Conservation (phyloP, 2,797 vertebrate genomes). For the Lateolabrax maculatus region DNA sequence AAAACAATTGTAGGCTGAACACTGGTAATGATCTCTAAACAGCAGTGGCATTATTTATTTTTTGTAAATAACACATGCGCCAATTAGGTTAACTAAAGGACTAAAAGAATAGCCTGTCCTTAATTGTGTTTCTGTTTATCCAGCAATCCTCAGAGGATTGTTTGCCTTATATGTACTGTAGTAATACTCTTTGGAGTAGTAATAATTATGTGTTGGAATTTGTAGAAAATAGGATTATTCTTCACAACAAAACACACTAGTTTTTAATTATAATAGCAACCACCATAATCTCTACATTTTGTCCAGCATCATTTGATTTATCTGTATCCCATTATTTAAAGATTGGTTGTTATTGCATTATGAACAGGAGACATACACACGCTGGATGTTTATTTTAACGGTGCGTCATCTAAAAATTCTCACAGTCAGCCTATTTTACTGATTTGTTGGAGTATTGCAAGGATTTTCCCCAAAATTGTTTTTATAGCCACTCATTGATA, state of each 20-base stretch:
- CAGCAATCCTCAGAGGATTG: slow-evolving; percentile 24
- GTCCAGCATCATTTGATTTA: not conserved
- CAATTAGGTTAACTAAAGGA: slow-evolving; percentile 35
- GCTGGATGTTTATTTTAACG: not conserved
- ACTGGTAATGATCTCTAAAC: slow-evolving; percentile 13
- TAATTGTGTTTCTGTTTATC: slow-evolving; percentile 32
- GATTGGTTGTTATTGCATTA: not conserved
- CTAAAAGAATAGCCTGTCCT: slow-evolving; percentile 20
- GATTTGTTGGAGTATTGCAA: not conserved
- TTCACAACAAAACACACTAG: not conserved
- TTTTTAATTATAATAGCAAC: not conserved
- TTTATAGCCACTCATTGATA: slow-evolving; percentile 27
- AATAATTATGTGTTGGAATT: slow-evolving; percentile 18
- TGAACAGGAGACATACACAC: not conserved
- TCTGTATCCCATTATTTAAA: not conserved
- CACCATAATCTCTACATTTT: not conserved
- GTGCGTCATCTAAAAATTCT: not conserved
- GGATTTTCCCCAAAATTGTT: slow-evolving; percentile 1
- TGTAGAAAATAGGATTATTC: not conserved
- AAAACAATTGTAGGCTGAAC: not conserved
- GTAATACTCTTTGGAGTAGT: slow-evolving; percentile 17
- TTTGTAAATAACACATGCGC: not conserved
- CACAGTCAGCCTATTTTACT: not conserved
- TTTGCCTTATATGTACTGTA: slow-evolving; percentile 4
- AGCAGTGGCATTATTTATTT: not conserved